phyloP scores from a whole-genome alignment of 2,797 vertebrate species.

The Sebastes diploproa region DNA sequence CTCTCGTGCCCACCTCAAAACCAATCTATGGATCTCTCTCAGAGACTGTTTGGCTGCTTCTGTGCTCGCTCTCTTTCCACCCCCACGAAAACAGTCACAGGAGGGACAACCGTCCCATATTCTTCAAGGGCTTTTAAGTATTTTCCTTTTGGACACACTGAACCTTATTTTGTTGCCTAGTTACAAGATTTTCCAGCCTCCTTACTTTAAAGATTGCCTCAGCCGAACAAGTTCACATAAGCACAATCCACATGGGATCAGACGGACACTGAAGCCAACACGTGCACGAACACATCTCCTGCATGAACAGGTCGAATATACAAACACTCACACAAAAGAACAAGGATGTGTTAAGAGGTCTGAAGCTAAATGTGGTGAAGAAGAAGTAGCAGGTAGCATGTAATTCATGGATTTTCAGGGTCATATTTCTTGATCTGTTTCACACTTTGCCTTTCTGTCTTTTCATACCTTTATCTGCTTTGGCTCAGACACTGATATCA shows the following conservation, averaged over 20 bases:
- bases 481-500: neutral
- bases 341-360: neutral
- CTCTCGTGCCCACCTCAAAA: slow-evolving; percentile 31
- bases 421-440: slow-evolving; percentile 1
- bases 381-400: neutral
- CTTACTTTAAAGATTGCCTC: slow-evolving; percentile 19
- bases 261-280: neutral
- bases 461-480: neutral
- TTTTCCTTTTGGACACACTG: slow-evolving; percentile 21
- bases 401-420: neutral
- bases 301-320: neutral
- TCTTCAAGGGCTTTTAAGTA: slow-evolving; percentile 34
- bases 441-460: neutral
- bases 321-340: neutral
- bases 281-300: neutral
- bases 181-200: slow-evolving; percentile 36
- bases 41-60: slow-evolving; percentile 11
- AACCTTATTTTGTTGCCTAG: slow-evolving; percentile 65
- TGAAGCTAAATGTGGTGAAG: neutral
- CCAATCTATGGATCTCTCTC: slow-evolving; percentile 32
- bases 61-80: slow-evolving; percentile 4
- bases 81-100: neutral
- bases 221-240: neutral
- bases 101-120: slow-evolving; percentile 6
- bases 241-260: neutral